phyloP scores from a whole-genome alignment of 2,888 invertebrate genomes.

The Rotaria sp. region DNA sequence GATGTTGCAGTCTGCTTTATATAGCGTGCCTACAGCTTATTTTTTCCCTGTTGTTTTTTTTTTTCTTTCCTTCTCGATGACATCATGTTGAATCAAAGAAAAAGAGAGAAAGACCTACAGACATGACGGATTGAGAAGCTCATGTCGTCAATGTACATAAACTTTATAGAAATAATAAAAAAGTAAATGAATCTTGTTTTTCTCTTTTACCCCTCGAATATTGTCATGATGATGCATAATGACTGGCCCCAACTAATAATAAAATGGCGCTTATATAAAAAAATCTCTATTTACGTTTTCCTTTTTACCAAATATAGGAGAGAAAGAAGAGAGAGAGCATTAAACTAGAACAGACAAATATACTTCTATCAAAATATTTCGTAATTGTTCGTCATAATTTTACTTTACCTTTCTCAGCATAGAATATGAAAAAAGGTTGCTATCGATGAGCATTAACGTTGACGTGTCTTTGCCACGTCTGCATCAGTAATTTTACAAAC shows the following conservation, averaged over 20 bases:
- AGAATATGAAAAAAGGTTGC: neutral
- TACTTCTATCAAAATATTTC: neutral
- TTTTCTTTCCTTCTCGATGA: neutral
- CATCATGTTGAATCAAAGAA: neutral
- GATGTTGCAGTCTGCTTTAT: neutral
- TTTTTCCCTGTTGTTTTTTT: neutral
- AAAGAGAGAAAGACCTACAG: neutral
- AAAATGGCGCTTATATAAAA: neutral
- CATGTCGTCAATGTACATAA: conserved; percentile 12
- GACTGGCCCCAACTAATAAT: neutral
- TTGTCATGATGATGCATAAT: neutral
- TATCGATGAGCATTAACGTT: neutral
- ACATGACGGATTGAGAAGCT: neutral
- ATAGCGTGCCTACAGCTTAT: neutral
- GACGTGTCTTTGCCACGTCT: neutral
- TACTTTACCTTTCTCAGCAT: neutral
- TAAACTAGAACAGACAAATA: neutral
- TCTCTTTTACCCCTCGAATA: neutral
- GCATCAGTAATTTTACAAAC: neutral
- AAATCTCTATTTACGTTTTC: neutral
- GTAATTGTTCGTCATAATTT: neutral
- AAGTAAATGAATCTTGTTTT: neutral
- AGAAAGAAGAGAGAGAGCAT: neutral
- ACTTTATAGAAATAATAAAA: neutral
- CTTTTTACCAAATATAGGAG: neutral